Base-by-base conservation (phyloP, 1,140 invertebrate genomes). In the Calosoma granatense region DNA sequence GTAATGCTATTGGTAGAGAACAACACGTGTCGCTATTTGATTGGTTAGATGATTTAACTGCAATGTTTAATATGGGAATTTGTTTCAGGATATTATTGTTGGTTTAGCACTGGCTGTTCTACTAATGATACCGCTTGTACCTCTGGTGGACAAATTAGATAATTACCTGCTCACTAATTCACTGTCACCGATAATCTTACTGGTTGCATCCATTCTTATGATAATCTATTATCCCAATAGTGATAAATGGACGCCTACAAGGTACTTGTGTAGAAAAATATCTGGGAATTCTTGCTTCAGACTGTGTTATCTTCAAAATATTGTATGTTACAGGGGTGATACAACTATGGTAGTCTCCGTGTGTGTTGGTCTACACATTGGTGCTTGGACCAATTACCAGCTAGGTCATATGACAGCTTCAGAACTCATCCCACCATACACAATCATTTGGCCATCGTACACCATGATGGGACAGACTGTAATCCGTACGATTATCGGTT, bases 301-400 rank as follows among this genome's bases (percentile, higher is more conserved):
- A n/a, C n/a, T n/a, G n/a, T n/a, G n/a, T n/a, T n/a, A n/a, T n/a
- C n/a, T n/a, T n/a, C n/a, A n/a, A n/a, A n/a, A 9, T 36, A 36
- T 9, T 36, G 6, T 36, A 36, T 36, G n/a, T 79, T 78, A 20
- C 70, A 90, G 91, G 68, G 88, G 89, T 21, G 92, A 95, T 70
- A 92, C 91, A 1, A 83, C 88, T 6, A 84, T 90, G 74, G 87
- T 92, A 54, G 73, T 94, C 47, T 86, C 85, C 20, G 85, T 90
- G 4, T 84, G 82, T 58, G 81, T 83, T n/a, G 92, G 92, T 36
- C 75, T 91, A 53, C 78, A 86, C 51, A 72, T 81, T 6, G 91
- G 90, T n/a, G 79, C 87, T 1, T 94, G 90, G 89, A 72, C 88
- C 2, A 90, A 91, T 74, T 92, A 84, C 69, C 86, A 85, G 68